Base-by-base conservation (phyloP, 1,140 invertebrate genomes). In the Drosophila arizonae region DNA sequence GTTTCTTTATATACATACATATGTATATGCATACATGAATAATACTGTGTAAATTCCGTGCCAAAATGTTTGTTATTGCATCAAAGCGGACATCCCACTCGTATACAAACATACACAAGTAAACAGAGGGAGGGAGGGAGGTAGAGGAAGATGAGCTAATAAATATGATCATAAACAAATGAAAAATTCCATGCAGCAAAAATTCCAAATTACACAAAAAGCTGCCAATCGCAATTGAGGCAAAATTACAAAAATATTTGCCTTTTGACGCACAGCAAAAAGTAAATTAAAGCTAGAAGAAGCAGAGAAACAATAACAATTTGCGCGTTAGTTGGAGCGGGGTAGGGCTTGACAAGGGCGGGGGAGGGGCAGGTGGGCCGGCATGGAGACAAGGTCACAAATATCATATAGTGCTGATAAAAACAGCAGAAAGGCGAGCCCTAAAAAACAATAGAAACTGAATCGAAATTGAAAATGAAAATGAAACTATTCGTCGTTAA, bases 391-490 rank as follows among this genome's bases (percentile, higher is more conserved):
- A 76, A 68, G 72, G 78, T 50, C 50, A 39, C 62, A 71, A 79
- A 76, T 80, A 79, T 75, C 76, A 62, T 74, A 62, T 73, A 60
- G 60, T 76, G 71, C 56, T 63, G 74, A 73, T 76, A 76, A 77
- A 76, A 58, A 76, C 63, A 60, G 70, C 74, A 62, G 10, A 39
- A 65, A 67, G 61, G 41, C 50, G 36, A 57, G 61, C 36, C 51
- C 28, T 60, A 46, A 33, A 33, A 58, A 11, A 60, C 45, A 61
- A 70, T 50, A 66, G 72, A 62, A 43, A 69, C 52, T 36, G 17
- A 46, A 17, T 45, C 17, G 41, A 56, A 66, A 65, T 6, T 43
- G 52, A 72, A 66, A 52, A 5, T 46, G 43, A 48, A 65, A 65
- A 30, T 24, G 50, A 79, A 52, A 62, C 15, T 36, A 43, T 39